Evolutionary conservation across 2,888 invertebrate genomes (phyloP), one percentile per base, ranked within the genome.

Genomic region (Desoria tigrina): DNA sequence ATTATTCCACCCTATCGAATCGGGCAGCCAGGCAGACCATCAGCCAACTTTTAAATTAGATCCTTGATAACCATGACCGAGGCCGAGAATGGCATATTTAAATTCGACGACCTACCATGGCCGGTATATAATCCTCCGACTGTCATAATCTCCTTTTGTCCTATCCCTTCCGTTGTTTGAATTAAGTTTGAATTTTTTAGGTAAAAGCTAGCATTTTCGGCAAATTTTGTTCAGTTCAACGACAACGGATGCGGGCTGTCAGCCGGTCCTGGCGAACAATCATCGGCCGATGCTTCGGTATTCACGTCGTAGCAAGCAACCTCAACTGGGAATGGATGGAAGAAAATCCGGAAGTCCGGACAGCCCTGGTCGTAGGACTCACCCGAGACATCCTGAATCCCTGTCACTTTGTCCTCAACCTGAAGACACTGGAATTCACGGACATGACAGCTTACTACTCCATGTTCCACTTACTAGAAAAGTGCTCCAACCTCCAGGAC

Each of bases 361-460:
- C 39, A 9, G 39, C 39, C 9, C 9, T 39, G 16, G 16, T 39
- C 16, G 16, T 11, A 39, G 16, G 39, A 9, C 39, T 39, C 9
- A 39, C 9, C 39, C 9, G 39, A 39, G 39, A 39, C 39, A 39
- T 39, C 9, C 16, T 39, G 9, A 39, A 9, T 39, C 39, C 39
- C 16, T 39, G 39, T 39, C 39, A 16, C 9, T 39, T 39, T 11
- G 39, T 16, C 16, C 9, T 11, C 9, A 9, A 39, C 9, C 23
- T 66, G 6, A 39, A 21, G 16, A 53, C 7, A 27, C 45, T 66
- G 32, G 61, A 61, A 53, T 42, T 66, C 3, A 57, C 57, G 1
- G 66, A 66, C 42, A 57, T 66, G 21, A 56, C 45, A 1, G 66
- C 66, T 2, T 66, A 66, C 61, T 66, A 66, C 61, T 61, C 61